Percentiles rank a stretch among this genome's conserved stretches.
Conservation (phyloP, 2,797 vertebrate species). For the Fringilla coelebs region DNA sequence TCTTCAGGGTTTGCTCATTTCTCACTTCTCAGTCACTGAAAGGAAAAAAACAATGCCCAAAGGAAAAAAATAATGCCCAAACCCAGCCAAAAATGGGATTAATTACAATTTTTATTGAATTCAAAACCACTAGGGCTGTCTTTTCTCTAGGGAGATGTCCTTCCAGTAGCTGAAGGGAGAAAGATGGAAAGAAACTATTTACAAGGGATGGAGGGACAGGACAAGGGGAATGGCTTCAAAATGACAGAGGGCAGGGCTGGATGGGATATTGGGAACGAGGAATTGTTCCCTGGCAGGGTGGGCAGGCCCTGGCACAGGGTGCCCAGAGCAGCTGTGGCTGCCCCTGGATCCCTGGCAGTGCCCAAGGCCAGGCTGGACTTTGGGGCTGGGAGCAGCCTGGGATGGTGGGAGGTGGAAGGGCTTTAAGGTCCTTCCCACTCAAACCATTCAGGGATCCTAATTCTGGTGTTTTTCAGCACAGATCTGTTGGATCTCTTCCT, state of each 20-base stretch:
- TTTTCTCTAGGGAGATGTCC: background rate
- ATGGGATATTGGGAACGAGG: background rate
- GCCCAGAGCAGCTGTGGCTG: background rate
- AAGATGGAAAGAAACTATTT: background rate
- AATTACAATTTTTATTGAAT: background rate
- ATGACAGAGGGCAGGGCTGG: rapidly evolving
- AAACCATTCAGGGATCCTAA: background rate
- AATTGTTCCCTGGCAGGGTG: background rate
- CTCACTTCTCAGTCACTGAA: background rate
- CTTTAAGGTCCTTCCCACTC: background rate
- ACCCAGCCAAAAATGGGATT: background rate
- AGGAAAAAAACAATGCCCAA: background rate
- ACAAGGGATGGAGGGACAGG: background rate
- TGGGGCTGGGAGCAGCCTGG: background rate
- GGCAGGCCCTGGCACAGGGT: background rate
- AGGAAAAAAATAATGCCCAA: background rate
- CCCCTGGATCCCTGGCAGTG: background rate
- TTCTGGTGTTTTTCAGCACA: background rate
- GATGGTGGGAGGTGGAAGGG: rapidly evolving
- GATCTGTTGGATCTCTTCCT: background rate
- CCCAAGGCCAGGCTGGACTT: background rate
- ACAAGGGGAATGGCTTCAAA: background rate
- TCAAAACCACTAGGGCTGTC: background rate
- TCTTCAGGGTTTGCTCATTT: background rate
- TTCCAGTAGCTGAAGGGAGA: background rate